These are phyloP conservation scores for Mactra quadrangularis DNA, from an alignment of 1,140 invertebrate genomes.

Conservation along the genomic window DNA sequence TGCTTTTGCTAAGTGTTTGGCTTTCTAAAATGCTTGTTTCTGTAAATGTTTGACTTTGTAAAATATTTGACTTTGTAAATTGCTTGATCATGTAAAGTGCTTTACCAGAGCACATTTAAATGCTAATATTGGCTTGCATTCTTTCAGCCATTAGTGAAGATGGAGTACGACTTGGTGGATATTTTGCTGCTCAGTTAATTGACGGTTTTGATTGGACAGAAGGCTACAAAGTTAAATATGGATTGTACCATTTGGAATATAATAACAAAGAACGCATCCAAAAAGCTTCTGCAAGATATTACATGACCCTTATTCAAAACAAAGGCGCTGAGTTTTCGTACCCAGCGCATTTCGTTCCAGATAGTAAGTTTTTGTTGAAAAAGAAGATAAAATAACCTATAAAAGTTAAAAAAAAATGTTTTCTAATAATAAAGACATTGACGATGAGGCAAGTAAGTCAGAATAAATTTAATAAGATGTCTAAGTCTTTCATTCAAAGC, in stretches of 20 bases:
- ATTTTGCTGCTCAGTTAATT: conserved; percentile 89
- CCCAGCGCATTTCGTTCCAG: conserved; percentile 47
- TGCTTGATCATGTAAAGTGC: too few species aligned
- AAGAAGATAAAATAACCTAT: neutral
- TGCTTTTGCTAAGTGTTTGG: too few species aligned
- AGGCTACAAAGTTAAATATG: conserved; percentile 87
- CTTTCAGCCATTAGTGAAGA: conserved; percentile 81
- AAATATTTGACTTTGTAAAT: too few species aligned
- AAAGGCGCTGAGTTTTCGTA: conserved; percentile 67
- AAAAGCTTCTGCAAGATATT: conserved; percentile 87
- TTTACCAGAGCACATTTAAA: too few species aligned
- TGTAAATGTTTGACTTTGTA: too few species aligned
- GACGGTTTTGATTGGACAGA: conserved; percentile 92
- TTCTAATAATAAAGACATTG: too few species aligned
- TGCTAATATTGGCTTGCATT: conserved; percentile 10
- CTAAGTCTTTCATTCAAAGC: too few species aligned
- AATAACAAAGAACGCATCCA: conserved; percentile 87
- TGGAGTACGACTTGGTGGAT: conserved; percentile 87
- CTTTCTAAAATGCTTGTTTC: too few species aligned
- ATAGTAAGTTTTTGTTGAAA: conserved; percentile 51
- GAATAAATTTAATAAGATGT: too few species aligned
- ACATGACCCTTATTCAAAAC: conserved; percentile 69
- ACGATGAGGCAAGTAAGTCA: too few species aligned
- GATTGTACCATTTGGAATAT: conserved; percentile 90
- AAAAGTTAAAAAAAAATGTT: too few species aligned